These are phyloP conservation scores for Podargus strigoides DNA, from an alignment of 2,797 vertebrate genomes.

Conservation along the genomic window DNA sequence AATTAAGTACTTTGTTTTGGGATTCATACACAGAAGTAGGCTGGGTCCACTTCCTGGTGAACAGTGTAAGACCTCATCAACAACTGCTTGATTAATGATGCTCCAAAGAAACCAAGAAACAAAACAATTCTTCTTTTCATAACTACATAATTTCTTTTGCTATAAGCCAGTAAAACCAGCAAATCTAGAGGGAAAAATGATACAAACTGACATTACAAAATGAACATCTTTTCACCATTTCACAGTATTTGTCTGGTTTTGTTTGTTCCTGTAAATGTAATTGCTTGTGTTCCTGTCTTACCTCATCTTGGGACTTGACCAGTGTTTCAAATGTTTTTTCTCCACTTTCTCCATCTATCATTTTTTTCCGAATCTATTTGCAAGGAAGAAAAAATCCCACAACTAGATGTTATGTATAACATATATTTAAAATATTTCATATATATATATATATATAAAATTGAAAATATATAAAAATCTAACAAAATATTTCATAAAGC, in stretches of 20 bases:
- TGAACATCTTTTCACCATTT: background rate
- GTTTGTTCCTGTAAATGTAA: background rate
- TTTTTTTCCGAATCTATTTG: slow-evolving; percentile 89
- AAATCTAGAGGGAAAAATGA: background rate
- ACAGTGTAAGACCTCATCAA: slow-evolving; percentile 27
- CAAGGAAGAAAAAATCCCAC: too few relatives aligned
- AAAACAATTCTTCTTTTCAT: background rate
- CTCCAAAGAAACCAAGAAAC: slow-evolving; percentile 19
- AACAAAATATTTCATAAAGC: background rate
- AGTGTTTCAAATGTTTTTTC: slow-evolving; percentile 89
- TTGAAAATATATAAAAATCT: too few relatives aligned
- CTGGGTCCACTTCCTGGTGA: slow-evolving; percentile 24
- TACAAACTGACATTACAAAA: background rate
- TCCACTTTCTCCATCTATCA: slow-evolving; percentile 94
- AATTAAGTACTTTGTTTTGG: slow-evolving; percentile 29
- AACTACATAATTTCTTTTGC: background rate
- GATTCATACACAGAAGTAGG: slow-evolving; percentile 1
- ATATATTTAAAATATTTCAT: too few relatives aligned
- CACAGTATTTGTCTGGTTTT: background rate
- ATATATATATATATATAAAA: too few relatives aligned
- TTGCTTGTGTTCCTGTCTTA: slow-evolving; percentile 63
- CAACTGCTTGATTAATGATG: slow-evolving; percentile 34
- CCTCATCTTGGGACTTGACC: slow-evolving; percentile 98
- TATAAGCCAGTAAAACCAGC: background rate
- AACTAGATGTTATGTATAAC: too few relatives aligned